Base-by-base conservation (phyloP, 2,888 invertebrate species). In the Drosophila fulvimacula region DNA sequence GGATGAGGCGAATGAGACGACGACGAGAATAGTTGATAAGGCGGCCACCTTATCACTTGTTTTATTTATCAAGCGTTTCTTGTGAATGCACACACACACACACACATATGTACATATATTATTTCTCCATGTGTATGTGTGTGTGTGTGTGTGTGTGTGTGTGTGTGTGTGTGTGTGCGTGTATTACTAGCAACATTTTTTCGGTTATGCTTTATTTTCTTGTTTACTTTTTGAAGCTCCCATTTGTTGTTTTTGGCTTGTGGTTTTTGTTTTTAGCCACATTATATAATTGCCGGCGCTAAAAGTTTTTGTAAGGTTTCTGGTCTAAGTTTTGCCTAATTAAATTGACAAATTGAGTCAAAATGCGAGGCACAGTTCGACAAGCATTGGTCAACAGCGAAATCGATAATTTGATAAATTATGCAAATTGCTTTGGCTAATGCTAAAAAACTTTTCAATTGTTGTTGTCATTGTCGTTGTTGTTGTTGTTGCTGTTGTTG, bases 331-430 rank as follows among this genome's bases (percentile, higher is more conserved):
- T 34, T 68, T 36, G 39, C 42, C 46, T 76, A 76, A 78, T 78
- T 69, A 0, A 76, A 74, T 74, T 70, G 61, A 39, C 17, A 42
- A 49, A 75, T 38, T 75, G 61, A 52, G 55, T 69, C 46, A 53
- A 51, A 21, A 36, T 42, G 10, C n/a, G 13, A 1, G n/a, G 11
- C 21, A 30, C 15, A 57, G 79, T 67, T 81, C 53, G 32, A 58
- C 9, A 48, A 17, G 27, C 75, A 44, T 17, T 64, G 60, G 32
- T 27, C 11, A 19, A 19, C 4, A 48, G 34, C 36, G 10, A 52
- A 76, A 77, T 82, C 77, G 67, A 68, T 81, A 78, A 46, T 60
- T 56, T 63, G 46, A 46, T 51, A 51, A 73, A 66, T 59, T 30
- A 6, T 48, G 36, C 39, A 27, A 55, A 68, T 56, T 68, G 15